Conservation (phyloP, 2,113 vertebrate genomes). For the Cairina moschata region DNA sequence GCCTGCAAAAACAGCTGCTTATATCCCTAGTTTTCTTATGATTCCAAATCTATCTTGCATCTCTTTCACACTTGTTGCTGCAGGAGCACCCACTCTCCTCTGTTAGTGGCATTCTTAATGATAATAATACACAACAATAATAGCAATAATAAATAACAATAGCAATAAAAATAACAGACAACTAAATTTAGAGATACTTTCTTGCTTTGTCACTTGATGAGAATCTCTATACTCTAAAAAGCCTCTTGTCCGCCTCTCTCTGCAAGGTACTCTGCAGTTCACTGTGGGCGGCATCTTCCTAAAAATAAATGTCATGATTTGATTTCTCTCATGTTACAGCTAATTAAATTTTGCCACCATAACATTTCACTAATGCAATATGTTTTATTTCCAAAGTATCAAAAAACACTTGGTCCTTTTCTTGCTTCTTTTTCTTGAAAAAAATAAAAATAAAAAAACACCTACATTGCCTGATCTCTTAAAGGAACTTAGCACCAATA, state of each 20-base stretch:
- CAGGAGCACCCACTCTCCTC: neutral
- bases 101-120: neutral
- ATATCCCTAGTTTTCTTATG: neutral
- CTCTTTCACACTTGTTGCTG: neutral
- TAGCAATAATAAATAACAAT: neutral
- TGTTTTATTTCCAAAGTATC: neutral
- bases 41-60: neutral
- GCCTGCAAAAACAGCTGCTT: neutral
- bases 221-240: neutral
- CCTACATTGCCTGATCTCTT: neutral
- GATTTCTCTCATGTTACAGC: constrained; percentile 40
- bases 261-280: constrained; percentile 27
- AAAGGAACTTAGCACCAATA: neutral
- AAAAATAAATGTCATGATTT: constrained; percentile 57
- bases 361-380: constrained; percentile 13
- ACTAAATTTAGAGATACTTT: neutral
- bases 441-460: too few species aligned
- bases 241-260: neutral
- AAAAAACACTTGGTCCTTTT: constrained; percentile 4
- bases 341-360: constrained; percentile 49
- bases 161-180: neutral
- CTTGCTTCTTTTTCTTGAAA: neutral
- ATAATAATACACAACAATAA: neutral
- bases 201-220: neutral
- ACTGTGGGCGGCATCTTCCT: constrained; percentile 23